A percentile compares a stretch with the other conserved stretches of the same genome.
Conservation (phyloP, 1,140 invertebrate genomes). For the Sycobia sp. region DNA sequence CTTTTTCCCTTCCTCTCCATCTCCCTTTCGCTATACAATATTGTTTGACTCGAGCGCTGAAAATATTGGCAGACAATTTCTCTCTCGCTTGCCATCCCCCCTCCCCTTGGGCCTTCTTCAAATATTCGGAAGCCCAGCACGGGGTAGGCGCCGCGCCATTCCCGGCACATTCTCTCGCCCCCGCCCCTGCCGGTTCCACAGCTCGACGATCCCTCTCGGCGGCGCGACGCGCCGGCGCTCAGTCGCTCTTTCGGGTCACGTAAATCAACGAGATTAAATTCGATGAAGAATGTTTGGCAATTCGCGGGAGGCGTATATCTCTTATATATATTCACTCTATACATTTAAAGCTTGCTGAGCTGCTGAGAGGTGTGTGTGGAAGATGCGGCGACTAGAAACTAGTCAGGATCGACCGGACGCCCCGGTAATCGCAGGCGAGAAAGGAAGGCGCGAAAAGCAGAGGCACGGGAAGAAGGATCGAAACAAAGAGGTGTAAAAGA, state of each 20-base stretch:
- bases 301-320: too few species aligned
- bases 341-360: too few species aligned
- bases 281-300: slow-evolving; percentile 35
- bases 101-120: background rate
- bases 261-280: slow-evolving; percentile 35
- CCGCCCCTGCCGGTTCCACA: too few species aligned
- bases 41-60: background rate
- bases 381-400: background rate
- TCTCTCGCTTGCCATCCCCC: background rate
- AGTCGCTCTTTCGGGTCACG: slow-evolving; percentile 26
- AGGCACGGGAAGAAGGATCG: background rate
- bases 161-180: slow-evolving; percentile 1
- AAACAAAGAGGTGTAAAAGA: background rate
- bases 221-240: background rate
- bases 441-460: background rate
- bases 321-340: too few species aligned
- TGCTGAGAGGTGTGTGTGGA: background rate
- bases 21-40: too few species aligned
- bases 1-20: too few species aligned
- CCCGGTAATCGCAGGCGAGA: background rate
- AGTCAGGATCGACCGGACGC: slow-evolving; percentile 16
- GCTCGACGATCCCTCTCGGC: slow-evolving; percentile 14
- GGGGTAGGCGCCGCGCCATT: background rate
- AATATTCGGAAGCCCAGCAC: slow-evolving; percentile 3
- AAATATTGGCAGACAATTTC: slow-evolving; percentile 30